These are phyloP conservation scores for Brachionichthys hirsutus DNA, from an alignment of 2,113 vertebrate genomes.

Conservation along the genomic window DNA sequence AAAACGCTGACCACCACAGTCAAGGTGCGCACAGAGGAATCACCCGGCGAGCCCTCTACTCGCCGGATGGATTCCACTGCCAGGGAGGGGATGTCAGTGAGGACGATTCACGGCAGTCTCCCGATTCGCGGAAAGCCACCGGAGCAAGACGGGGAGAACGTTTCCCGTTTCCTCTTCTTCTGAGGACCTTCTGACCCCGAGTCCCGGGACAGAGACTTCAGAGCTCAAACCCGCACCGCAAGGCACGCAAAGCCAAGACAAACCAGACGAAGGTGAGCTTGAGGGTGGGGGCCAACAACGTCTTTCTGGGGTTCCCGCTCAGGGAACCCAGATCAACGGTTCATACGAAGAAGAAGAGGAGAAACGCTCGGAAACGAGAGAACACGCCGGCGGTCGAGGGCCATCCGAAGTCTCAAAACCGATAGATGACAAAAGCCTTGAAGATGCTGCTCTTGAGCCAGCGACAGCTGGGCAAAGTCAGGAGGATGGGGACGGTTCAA, in stretches of 20 bases:
- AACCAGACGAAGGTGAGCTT: constrained; percentile 18
- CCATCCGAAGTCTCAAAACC: constrained; percentile 42
- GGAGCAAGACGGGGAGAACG: constrained; percentile 60
- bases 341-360: constrained; percentile 68
- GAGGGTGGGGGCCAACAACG: neutral
- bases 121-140: constrained; percentile 60
- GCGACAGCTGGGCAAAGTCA: constrained; percentile 24
- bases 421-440: constrained; percentile 40
- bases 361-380: constrained; percentile 42
- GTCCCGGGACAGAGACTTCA: constrained; percentile 55
- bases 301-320: constrained; percentile 38
- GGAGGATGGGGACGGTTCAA: constrained; percentile 38
- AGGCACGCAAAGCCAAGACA: constrained; percentile 42
- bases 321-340: constrained; percentile 62
- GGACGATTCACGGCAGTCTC: constrained; percentile 78
- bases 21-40: constrained; percentile 69
- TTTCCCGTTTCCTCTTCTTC: constrained; percentile 73
- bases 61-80: constrained; percentile 72
- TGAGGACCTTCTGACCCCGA: constrained; percentile 76
- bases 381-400: constrained; percentile 42
- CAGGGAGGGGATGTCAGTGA: constrained; percentile 76
- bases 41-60: constrained; percentile 78
- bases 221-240: constrained; percentile 30
- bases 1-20: constrained; percentile 82
- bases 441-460: constrained; percentile 39